Evolutionary conservation across 92 coral and sea anemone species (phyloP).

Genomic region (Nematostella vectensis): DNA sequence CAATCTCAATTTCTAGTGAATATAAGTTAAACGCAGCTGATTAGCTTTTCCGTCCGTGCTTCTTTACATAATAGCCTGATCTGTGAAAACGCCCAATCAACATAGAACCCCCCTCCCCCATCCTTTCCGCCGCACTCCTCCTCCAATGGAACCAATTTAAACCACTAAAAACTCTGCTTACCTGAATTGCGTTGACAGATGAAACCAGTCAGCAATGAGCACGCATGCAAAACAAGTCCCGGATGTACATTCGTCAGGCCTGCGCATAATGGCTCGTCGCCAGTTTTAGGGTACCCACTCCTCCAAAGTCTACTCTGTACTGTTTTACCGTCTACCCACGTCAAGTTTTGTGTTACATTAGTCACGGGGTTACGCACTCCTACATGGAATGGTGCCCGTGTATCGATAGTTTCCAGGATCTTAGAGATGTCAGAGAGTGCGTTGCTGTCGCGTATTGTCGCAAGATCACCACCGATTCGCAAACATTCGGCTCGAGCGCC

Average conservation of each 20-base stretch:
- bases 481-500: conserved; percentile 39
- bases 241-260: conserved; percentile 8
- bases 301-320: conserved; percentile 18
- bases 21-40: too few relatives aligned
- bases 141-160: too few relatives aligned
- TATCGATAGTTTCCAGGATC: conserved; percentile 13
- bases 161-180: too few relatives aligned
- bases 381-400: conserved; percentile 23
- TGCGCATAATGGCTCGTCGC: conserved; percentile 15
- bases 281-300: conserved; percentile 21
- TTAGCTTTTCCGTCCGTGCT: too few relatives aligned
- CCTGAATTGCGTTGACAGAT: conserved; percentile 34
- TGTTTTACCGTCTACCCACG: conserved; percentile 25
- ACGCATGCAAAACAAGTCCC: conserved; percentile 10
- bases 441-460: conserved; percentile 3
- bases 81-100: too few relatives aligned
- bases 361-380: conserved; percentile 26
- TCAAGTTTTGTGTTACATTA: conserved; percentile 1
- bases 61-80: too few relatives aligned
- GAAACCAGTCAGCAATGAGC: conserved; percentile 30
- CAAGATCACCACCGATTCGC: conserved; percentile 35
- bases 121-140: too few relatives aligned
- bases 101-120: too few relatives aligned
- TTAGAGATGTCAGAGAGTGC: conserved; percentile 2
- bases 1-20: too few relatives aligned